A percentile compares a stretch with the other conserved stretches of the same genome.
These are phyloP conservation scores for Acanthoscelides obtectus DNA, from an alignment of 2,888 invertebrate genomes.

Conservation along the genomic window DNA sequence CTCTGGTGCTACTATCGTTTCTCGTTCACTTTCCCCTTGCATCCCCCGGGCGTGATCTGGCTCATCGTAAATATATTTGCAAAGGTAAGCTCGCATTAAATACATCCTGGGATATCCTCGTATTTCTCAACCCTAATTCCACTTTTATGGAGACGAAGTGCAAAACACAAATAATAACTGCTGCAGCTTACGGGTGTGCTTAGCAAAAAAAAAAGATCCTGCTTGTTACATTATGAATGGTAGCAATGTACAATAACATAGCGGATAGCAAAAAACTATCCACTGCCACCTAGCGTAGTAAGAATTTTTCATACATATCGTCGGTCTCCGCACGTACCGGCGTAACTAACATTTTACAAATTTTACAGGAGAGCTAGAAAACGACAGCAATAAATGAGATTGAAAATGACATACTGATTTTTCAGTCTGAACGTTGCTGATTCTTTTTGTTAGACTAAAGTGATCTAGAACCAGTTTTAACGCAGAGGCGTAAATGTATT, in stretches of 20 bases:
- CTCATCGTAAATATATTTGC: slow-evolving; percentile 4
- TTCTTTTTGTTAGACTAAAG: no score
- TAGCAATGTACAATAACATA: not conserved
- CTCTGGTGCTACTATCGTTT: not conserved
- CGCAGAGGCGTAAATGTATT: no score
- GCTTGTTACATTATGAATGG: not conserved
- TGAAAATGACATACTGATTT: no score
- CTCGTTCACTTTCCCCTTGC: not conserved
- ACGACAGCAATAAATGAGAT: no score
- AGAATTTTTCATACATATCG: no score
- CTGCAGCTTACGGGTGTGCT: slow-evolving; percentile 26
- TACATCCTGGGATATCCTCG: slow-evolving; percentile 29
- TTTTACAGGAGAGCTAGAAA: no score
- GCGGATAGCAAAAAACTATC: no score
- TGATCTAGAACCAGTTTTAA: no score
- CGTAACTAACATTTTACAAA: no score
- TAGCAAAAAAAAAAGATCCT: slow-evolving; percentile 15
- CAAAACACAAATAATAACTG: slow-evolving; percentile 31
- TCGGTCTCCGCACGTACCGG: no score
- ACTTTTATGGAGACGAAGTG: slow-evolving; percentile 33
- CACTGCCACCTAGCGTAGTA: no score
- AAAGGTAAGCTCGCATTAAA: slow-evolving; percentile 23
- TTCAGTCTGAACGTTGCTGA: no score
- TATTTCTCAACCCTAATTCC: slow-evolving; percentile 35
- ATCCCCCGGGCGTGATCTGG: slow-evolving; percentile 10